Conservation (phyloP, 2,797 vertebrate genomes). For the Neosilurus hyrtlii region DNA sequence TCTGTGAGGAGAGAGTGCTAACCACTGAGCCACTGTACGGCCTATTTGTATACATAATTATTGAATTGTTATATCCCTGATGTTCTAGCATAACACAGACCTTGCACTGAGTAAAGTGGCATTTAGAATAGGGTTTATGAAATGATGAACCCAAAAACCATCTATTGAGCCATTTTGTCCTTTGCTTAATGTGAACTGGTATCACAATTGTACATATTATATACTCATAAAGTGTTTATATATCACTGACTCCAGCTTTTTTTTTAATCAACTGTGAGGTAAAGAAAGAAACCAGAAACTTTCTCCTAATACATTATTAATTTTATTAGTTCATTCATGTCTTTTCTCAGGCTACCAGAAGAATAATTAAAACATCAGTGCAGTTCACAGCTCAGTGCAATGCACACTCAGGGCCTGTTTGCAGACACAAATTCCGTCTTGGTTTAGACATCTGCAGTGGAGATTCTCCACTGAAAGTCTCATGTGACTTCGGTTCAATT, state of each 20-base stretch:
- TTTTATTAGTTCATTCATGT: conserved; percentile 71
- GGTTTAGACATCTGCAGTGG: conserved; percentile 18
- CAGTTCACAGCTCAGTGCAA: conserved; percentile 82
- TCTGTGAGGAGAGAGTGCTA: too few relatives aligned
- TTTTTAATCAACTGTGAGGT: neutral
- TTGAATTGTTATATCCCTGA: conserved; percentile 18
- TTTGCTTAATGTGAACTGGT: conserved; percentile 56
- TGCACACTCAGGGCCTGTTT: conserved; percentile 63
- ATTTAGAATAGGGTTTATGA: conserved; percentile 27
- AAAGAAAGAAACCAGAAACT: conserved; percentile 28
- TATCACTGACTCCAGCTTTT: conserved; percentile 3
- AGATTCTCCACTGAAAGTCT: conserved; percentile 1
- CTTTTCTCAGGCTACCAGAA: conserved; percentile 63
- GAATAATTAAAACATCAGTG: conserved; percentile 81
- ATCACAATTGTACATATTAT: conserved; percentile 53
- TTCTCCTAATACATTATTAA: conserved; percentile 55
- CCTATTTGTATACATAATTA: conserved; percentile 3
- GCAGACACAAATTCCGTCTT: conserved; percentile 59
- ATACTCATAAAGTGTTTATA: conserved; percentile 48
- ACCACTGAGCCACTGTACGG: too few relatives aligned
- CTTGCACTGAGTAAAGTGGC: conserved; percentile 37
- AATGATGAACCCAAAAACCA: conserved; percentile 23
- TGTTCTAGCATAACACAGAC: conserved; percentile 27
- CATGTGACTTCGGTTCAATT: neutral
- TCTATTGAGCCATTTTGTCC: conserved; percentile 51